Evolutionary conservation across 2,888 invertebrate genomes (phyloP).

Genomic region (Crematogaster levior): DNA sequence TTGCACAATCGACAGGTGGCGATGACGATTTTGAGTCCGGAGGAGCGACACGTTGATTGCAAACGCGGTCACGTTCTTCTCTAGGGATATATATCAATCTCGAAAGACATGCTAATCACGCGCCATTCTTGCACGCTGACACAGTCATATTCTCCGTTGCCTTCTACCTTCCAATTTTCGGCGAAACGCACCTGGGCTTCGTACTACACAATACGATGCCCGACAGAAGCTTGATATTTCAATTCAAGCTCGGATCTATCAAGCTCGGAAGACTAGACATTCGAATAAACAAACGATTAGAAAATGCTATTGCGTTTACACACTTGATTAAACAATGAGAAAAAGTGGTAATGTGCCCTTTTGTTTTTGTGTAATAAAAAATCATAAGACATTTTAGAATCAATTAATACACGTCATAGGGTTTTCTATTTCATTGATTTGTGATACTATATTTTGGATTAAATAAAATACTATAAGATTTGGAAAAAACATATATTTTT

Average conservation of each 20-base stretch:
- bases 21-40: slow-evolving; percentile 68
- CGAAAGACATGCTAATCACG: slow-evolving; percentile 74
- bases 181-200: slow-evolving; percentile 64
- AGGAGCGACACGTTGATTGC: slow-evolving; percentile 62
- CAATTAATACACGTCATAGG: no score
- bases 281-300: background rate
- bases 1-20: slow-evolving; percentile 73
- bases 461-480: no score
- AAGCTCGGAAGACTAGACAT: slow-evolving; percentile 1
- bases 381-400: no score
- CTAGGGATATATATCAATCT: slow-evolving; percentile 68
- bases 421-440: no score
- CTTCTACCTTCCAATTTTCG: slow-evolving; percentile 68
- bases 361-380: no score
- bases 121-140: slow-evolving; percentile 64
- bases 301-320: background rate
- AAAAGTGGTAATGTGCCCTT: no score
- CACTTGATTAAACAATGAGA: slow-evolving; percentile 1
- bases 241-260: slow-evolving; percentile 25
- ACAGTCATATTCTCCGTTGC: slow-evolving; percentile 57
- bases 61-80: slow-evolving; percentile 70
- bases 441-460: no score
- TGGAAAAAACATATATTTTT: no score
- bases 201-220: slow-evolving; percentile 21
- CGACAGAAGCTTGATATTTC: slow-evolving; percentile 67